Base-by-base conservation (phyloP, 2,113 vertebrate genomes). In the Hirundichthys speculiger region DNA sequence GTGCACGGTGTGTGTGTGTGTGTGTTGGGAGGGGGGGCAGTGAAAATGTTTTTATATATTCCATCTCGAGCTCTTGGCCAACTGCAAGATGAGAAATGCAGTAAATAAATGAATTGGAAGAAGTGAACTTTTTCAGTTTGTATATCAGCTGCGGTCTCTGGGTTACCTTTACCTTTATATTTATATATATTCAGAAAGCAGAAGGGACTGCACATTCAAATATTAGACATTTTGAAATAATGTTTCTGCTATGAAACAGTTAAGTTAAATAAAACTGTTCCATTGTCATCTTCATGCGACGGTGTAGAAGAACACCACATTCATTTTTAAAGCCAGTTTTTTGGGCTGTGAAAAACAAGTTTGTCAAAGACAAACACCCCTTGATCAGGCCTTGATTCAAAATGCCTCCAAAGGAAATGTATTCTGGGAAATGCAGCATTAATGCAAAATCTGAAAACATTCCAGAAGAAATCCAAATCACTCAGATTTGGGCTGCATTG, bases 101-200 rank as follows among this genome's bases (percentile, higher is more conserved):
- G n/a, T n/a, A 64, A 69, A 80, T 0, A 79, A 79, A 73, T 1
- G 40, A 73, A 64, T 43, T 6, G 52, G 18, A 59, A 61, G 76
- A 54, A 71, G 72, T 71, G 82, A 59, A 52, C 69, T 16, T 52
- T 49, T 43, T 0, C 39, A 50, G 12, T 64, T 42, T 64, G 63
- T 51, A 80, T 68, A 79, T 88, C 73, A 59, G 69, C 62, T 30
- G 22, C 65, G 69, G 62, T 67, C 50, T 70, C 60, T 54, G 69
- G 68, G 68, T 69, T 64, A 77, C 61, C 57, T 34, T 24, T 45
- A 60, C 58, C 63, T 54, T 63, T 56, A 34, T n/a, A n/a, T n/a
- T n/a, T n/a, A n/a, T n/a, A n/a, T n/a, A n/a, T n/a, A 48, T 22
- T 55, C 51, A 45, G 50, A n/a, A n/a, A n/a, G 57, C 63, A 53